A percentile compares a stretch with the other conserved stretches of the same genome.
phyloP scores from a whole-genome alignment of 2,113 vertebrate species.

The Grantiella picta region DNA sequence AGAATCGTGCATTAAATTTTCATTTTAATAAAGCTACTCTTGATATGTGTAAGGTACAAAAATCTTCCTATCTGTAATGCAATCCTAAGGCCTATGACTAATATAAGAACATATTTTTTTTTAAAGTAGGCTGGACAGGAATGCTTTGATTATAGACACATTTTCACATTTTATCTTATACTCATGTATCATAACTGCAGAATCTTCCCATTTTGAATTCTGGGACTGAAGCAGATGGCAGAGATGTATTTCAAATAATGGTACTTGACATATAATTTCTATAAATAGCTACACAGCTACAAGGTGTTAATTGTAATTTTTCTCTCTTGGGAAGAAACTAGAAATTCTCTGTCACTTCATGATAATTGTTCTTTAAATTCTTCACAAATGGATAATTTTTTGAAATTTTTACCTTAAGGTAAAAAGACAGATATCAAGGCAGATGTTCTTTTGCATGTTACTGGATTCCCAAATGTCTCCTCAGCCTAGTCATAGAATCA shows the following conservation, averaged over 20 bases:
- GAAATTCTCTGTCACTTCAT: not conserved
- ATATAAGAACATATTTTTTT: not conserved
- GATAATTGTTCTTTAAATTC: not conserved
- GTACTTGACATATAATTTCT: not conserved
- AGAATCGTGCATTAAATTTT: not conserved
- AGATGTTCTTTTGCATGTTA: not conserved
- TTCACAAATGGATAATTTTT: not conserved
- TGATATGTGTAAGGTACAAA: not conserved
- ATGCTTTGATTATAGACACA: not conserved
- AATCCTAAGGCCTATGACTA: not conserved
- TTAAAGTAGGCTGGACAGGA: not conserved
- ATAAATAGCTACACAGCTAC: constrained; percentile 8
- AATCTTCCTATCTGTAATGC: not conserved
- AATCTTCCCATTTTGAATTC: constrained; percentile 13
- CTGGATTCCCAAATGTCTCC: constrained; percentile 11
- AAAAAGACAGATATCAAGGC: not conserved
- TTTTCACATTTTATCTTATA: constrained; percentile 26
- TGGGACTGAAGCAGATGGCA: constrained; percentile 28
- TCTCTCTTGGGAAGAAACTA: not conserved
- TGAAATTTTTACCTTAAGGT: not conserved
- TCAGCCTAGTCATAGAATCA: not conserved
- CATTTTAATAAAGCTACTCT: not conserved
- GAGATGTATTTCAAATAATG: constrained; percentile 43
- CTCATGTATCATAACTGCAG: not conserved
- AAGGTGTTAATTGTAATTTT: constrained; percentile 22